These are phyloP conservation scores for Tipula vernalis DNA, from an alignment of 2,888 invertebrate species.

Conservation along the genomic window DNA sequence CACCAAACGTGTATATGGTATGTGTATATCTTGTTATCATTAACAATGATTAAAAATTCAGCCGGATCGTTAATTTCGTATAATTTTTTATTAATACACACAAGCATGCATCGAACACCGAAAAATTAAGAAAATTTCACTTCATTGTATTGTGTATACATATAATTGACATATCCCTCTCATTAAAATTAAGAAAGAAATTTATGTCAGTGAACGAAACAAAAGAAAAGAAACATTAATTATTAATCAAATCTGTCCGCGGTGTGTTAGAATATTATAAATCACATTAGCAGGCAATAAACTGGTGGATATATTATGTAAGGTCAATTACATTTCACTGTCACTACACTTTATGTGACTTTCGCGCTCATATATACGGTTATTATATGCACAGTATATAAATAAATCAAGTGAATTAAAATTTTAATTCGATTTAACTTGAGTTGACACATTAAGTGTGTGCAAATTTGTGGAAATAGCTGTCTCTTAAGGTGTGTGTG, in stretches of 20 bases:
- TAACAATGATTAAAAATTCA: neutral
- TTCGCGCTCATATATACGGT: neutral
- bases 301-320: neutral
- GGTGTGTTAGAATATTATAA: too few relatives aligned
- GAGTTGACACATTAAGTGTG: neutral
- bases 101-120: neutral
- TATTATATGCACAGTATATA: too few relatives aligned
- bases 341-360: neutral
- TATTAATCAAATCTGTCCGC: neutral
- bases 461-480: neutral
- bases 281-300: neutral
- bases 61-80: neutral
- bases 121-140: neutral
- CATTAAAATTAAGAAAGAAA: neutral
- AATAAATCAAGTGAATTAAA: neutral
- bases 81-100: neutral
- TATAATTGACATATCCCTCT: neutral
- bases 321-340: neutral
- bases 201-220: neutral
- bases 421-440: neutral
- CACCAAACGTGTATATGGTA: neutral
- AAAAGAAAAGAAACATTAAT: neutral
- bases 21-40: neutral
- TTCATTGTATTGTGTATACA: neutral
- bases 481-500: neutral